Evolutionary conservation across 2,113 vertebrate species (phyloP).

Genomic region (Cervus canadensis): DNA sequence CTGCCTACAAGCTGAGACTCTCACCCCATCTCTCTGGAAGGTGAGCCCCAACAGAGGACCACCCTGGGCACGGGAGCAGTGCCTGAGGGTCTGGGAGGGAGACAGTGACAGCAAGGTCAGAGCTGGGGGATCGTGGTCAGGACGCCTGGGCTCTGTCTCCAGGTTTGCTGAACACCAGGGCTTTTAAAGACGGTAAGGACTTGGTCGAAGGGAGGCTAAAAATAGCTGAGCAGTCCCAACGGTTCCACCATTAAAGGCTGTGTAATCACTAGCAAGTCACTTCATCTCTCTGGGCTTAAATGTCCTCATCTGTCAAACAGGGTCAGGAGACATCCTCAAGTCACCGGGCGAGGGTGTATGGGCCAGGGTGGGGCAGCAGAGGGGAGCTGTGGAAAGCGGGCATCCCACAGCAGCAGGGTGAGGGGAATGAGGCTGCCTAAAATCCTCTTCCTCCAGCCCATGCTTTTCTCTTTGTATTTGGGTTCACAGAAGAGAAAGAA

Average conservation of each 20-base stretch:
- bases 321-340: background rate
- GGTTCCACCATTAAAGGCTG: background rate
- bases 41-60: background rate
- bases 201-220: background rate
- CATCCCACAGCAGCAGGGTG: background rate
- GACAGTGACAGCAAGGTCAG: background rate
- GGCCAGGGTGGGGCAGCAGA: background rate
- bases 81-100: background rate
- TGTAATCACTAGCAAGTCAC: background rate
- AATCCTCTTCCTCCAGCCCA: slow-evolving; percentile 39
- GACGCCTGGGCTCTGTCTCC: background rate
- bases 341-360: background rate
- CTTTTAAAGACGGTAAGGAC: background rate
- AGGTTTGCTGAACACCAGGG: background rate
- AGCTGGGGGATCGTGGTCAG: background rate
- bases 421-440: background rate
- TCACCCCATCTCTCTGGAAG: background rate
- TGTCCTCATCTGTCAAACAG: background rate
- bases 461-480: slow-evolving; percentile 49
- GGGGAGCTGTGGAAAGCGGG: background rate
- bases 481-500: slow-evolving; percentile 61
- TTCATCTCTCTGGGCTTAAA: background rate
- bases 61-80: background rate
- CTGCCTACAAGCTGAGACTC: background rate
- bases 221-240: background rate